phyloP scores from a whole-genome alignment of 2,888 invertebrate species.

The Pedicia rivosa region DNA sequence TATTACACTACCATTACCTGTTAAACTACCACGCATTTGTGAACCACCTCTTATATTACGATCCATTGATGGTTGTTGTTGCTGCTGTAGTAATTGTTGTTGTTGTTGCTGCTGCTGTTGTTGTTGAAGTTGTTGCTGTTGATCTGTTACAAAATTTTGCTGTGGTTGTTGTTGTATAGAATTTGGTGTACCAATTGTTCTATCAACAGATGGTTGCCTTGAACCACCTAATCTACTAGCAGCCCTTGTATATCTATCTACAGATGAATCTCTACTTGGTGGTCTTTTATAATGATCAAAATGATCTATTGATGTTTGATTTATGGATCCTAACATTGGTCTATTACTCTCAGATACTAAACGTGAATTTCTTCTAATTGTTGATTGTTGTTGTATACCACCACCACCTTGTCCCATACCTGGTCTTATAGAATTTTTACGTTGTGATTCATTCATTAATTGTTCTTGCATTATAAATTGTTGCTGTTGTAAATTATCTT shows the following conservation, averaged over 20 bases:
- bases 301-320: conserved; percentile 66
- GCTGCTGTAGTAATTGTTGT: conserved; percentile 7
- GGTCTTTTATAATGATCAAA: conserved; percentile 90
- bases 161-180: conserved; percentile 20
- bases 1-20: conserved; percentile 49
- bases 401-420: conserved; percentile 16
- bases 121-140: conserved; percentile 11
- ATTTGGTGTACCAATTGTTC: conserved; percentile 24
- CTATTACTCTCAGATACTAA: conserved; percentile 33
- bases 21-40: conserved; percentile 27
- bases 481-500: conserved; percentile 12
- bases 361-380: conserved; percentile 35
- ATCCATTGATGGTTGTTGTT: conserved; percentile 21
- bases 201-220: conserved; percentile 65
- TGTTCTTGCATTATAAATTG: conserved; percentile 11
- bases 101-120: background rate
- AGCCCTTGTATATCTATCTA: conserved; percentile 63
- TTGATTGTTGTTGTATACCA: conserved; percentile 19
- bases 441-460: conserved; percentile 3
- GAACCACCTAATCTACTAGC: conserved; percentile 46
- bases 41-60: conserved; percentile 39
- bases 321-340: conserved; percentile 29
- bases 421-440: no score
- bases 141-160: conserved; percentile 32
- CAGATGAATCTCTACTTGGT: conserved; percentile 74